Evolutionary conservation across 2,113 vertebrate species (phyloP), one percentile per base, ranked within the genome.

Genomic region (Clarias macrocephalus): DNA sequence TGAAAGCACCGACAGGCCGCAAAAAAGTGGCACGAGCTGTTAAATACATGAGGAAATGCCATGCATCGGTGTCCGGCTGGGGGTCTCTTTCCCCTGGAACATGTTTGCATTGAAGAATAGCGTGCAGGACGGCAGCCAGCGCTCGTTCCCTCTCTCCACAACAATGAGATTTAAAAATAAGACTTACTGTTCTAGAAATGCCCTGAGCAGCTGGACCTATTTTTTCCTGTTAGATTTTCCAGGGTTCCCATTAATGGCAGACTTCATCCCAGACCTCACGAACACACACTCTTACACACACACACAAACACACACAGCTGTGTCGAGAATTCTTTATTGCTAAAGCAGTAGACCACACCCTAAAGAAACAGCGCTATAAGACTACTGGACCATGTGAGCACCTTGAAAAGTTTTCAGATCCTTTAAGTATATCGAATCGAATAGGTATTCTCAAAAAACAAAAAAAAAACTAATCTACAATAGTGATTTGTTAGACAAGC

Each of bases 81-180:
- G 84, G 54, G 65, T 82, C 13, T 86, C 79, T 80, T 86, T 82
- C 60, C 23, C 54, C 60, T 65, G 52, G 59, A 85, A 85, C 33
- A 23, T 28, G 21, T n/a, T 16, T 52, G 72, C 54, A 87, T 83
- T 83, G 85, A 88, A 87, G 80, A 59, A 30, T 57, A 30, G 62
- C 79, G 73, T 83, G 72, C 80, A 85, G 88, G 68, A 87, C 52
- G 28, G 79, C 82, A 86, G 86, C 72, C 63, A 84, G 80, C 59
- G 11, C 79, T 73, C 86, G 73, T 84, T 48, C 82, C 87, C 85
- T 18, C 79, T 60, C 86, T 57, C 81, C 57, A 80, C 85, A 91
- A 91, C 87, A 90, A 90, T 87, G 87, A 87, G 82, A 88, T 87
- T 48, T 88, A 87, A 91, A 90, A 90, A 89, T 91, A 89, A 87